Evolutionary conservation across 2,113 vertebrate species (phyloP), one percentile per base, ranked within the genome.

Genomic region (Oxyura jamaicensis): DNA sequence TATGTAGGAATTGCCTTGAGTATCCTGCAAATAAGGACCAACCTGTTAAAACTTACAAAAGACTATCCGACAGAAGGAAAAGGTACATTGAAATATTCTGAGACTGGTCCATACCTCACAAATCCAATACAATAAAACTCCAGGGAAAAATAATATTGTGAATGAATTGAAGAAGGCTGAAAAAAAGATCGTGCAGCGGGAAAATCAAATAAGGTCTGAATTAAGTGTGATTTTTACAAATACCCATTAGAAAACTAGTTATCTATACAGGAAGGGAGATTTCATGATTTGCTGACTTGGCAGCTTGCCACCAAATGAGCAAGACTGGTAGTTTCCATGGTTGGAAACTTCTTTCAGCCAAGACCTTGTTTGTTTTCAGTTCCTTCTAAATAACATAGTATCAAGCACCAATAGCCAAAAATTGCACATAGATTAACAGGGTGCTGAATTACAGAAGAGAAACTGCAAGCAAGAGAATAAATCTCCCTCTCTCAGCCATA

Each of bases 1-100:
- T 58, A 78, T 23, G 23, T 63, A 72, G 75, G 10, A 73, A 83
- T 16, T 89, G 7, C 11, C 62, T 50, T 63, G 82, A 77, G 3
- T 56, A 33, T 12, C 68, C 60, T 53, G 23, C 21, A 90, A 90
- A 83, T 29, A 91, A 72, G 11, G 33, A 42, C 33, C 13, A 29
- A 1, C 3, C 39, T 52, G 11, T 65, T 90, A 79, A 90, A 79
- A 79, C 0, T 0, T 7, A 2, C 29, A 42, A 65, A 41, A 83
- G 42, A 72, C 9, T 13, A 69, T 88, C 3, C 69, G 39, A 76
- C 8, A 35, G 12, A 20, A 62, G 6, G 56, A 72, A 87, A 67
- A 85, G 3, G 2, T 53, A 68, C 26, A 33, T 3, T 55, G 66
- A 68, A 56, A 79, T 35, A 33, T 15, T 68, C 53, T 42, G 33